phyloP scores from a whole-genome alignment of 2,888 invertebrate genomes.

The Lasioglossum zephyrum region DNA sequence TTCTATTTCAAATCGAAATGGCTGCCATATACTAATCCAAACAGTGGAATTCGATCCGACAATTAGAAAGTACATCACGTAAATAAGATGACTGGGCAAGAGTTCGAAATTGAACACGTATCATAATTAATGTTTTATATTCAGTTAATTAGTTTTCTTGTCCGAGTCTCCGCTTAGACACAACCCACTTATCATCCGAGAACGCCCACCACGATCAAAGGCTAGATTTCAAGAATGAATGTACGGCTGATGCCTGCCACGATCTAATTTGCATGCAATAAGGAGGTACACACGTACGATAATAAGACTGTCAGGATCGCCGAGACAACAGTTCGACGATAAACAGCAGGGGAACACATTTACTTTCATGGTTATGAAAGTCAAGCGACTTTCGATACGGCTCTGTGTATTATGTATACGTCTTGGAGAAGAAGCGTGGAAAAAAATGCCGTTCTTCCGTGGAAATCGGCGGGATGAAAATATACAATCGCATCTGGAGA shows the following conservation, averaged over 20 bases:
- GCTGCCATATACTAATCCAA: background rate
- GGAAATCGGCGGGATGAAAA: background rate
- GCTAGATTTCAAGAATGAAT: background rate
- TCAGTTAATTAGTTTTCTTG: background rate
- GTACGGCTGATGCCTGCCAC: background rate
- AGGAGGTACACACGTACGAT: background rate
- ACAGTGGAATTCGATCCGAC: background rate
- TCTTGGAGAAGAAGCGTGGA: background rate
- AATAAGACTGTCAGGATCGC: background rate
- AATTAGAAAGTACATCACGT: background rate
- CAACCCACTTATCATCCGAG: background rate
- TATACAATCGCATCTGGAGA: background rate
- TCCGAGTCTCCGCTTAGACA: background rate
- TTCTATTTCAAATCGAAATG: too few relatives aligned
- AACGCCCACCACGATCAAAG: background rate
- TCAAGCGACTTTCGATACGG: conserved; percentile 9
- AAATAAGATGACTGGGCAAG: background rate
- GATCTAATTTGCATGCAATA: background rate
- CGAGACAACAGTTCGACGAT: background rate
- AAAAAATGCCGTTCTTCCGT: background rate
- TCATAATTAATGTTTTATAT: background rate
- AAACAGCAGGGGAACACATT: conserved; percentile 6
- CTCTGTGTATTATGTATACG: background rate
- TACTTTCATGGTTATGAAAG: conserved; percentile 35
- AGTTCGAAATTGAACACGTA: background rate